Base-by-base conservation (phyloP, 2,797 vertebrate genomes). In the Gymnoscopelus microlampas region DNA sequence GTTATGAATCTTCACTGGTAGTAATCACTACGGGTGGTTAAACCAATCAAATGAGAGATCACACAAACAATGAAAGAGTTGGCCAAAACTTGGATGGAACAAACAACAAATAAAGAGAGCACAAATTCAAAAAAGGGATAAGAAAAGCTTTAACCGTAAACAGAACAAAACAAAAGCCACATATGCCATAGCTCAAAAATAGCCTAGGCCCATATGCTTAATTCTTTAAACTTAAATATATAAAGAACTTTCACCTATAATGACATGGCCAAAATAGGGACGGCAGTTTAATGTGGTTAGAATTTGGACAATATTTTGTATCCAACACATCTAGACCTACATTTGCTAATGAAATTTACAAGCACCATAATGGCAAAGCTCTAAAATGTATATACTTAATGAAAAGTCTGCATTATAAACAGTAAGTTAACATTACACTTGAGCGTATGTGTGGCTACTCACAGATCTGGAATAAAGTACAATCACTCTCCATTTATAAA, bases 371-470 rank as follows among this genome's bases (percentile, higher is more conserved):
- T 44, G 9, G 2, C 39, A 44, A 9, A 44, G 8, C 39, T 44
- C 8, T 44, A 44, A 10, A 44, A 44, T 44, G 39, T 35, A 44
- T 44, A 9, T 10, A 44, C 39, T 44, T 44, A n/a, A n/a, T 44
- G 8, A 44, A 44, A 44, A 44, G 39, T 44, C 39, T 44, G 39
- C 39, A 44, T 44, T 44, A 10, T 44, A 44, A 44, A 44, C 39
- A 44, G 39, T 8, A 44, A 8, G 39, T 2, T 39, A 1, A 12
- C 14, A 44, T 68, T 12, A 0, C 3, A 56, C 10, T 19, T 5
- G 14, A 73, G 5, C 35, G 35, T 44, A 84, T 81, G 12, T 4
- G 0, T 9, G 67, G 78, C n/a, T 88, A 91, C 91, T 89, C 84
- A 92, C 90, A 80, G 66, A 79, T 85, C 76, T 15, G 58, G 39